Evolutionary conservation across 2,797 vertebrate species (phyloP).

Genomic region (Centroberyx gerrardi): DNA sequence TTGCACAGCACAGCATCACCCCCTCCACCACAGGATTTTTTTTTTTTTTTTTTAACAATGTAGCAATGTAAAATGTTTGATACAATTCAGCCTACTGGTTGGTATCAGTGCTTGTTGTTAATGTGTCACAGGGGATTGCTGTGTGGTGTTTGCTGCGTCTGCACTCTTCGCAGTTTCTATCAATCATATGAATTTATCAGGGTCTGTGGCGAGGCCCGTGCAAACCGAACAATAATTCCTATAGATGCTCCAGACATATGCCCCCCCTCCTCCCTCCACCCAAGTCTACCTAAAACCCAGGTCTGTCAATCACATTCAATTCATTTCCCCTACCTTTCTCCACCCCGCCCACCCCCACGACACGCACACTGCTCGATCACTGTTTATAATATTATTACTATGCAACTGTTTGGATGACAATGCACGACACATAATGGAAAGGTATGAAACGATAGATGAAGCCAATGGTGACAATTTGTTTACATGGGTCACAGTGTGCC

Average conservation of each 20-base stretch:
- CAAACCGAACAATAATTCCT: conserved; percentile 81
- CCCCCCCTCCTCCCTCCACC: conserved; percentile 67
- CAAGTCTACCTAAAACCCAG: conserved; percentile 80
- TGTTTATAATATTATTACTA: conserved; percentile 82
- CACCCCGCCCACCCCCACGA: conserved; percentile 83
- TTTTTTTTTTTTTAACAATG: background rate
- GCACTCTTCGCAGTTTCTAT: conserved; percentile 71
- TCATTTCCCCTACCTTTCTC: conserved; percentile 77
- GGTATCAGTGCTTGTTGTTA: conserved; percentile 67
- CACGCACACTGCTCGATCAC: conserved; percentile 74
- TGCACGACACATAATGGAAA: conserved; percentile 69
- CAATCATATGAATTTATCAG: conserved; percentile 67
- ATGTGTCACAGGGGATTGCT: conserved; percentile 66
- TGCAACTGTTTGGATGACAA: conserved; percentile 81
- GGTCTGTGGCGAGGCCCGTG: conserved; percentile 77
- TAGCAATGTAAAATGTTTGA: background rate
- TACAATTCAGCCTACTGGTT: conserved; percentile 25
- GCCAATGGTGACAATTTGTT: conserved; percentile 75
- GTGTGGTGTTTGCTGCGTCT: conserved; percentile 72
- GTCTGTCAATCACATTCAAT: conserved; percentile 87
- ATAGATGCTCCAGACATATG: conserved; percentile 81
- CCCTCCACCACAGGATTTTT: background rate
- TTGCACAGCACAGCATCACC: conserved; percentile 22
- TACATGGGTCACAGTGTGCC: conserved; percentile 72
- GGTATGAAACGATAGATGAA: conserved; percentile 54